Percentiles rank a stretch among this genome's conserved stretches.
Conservation (phyloP, 2,797 vertebrate species). For the Coracias cyanogaster region DNA sequence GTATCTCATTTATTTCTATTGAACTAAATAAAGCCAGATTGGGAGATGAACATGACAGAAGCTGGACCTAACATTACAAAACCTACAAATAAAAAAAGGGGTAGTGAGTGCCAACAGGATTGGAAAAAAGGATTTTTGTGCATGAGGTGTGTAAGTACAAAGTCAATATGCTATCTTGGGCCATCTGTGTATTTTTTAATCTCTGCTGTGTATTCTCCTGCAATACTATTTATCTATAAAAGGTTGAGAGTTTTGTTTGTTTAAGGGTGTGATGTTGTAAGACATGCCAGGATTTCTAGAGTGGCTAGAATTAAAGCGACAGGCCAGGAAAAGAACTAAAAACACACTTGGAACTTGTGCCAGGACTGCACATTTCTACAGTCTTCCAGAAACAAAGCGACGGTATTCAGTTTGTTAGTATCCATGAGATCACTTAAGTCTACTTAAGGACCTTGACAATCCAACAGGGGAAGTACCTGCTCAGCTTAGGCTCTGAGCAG, state of each 20-base stretch:
- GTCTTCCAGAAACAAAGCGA: background rate
- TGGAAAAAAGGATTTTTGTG: background rate
- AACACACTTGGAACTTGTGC: background rate
- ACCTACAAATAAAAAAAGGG: background rate
- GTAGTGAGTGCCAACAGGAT: fast-evolving
- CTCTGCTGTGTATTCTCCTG: background rate
- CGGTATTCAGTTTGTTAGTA: background rate
- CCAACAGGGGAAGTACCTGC: background rate
- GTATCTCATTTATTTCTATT: background rate
- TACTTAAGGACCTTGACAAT: background rate
- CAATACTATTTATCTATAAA: background rate
- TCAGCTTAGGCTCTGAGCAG: background rate
- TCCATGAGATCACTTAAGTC: background rate
- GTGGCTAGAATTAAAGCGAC: background rate
- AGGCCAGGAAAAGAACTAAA: background rate
- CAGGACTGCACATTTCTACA: background rate
- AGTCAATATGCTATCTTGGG: background rate
- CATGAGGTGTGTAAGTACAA: background rate
- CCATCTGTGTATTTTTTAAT: background rate
- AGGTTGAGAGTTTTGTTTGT: background rate
- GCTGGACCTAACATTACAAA: background rate
- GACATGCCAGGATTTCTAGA: background rate
- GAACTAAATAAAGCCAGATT: background rate
- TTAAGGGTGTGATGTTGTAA: background rate
- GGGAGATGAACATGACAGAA: background rate